phyloP scores from a whole-genome alignment of 1,140 invertebrate genomes.

The Caenorhabditis elegans region WBcel235 BX284605.5:18991001-18991500 shows the following conservation, averaged over 20 bases:
- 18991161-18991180: not conserved
- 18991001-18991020: not conserved
- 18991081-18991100: conserved; percentile 9
- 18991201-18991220: not conserved
- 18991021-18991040: not conserved
- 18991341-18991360: not conserved
- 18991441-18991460: no score
- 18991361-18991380: not conserved
- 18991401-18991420: not conserved
- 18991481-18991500: no score
- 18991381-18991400: not conserved
- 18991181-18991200: not conserved
- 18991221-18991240: not conserved
- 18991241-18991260: not conserved
- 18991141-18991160: not conserved
- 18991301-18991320: not conserved
- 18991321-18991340: not conserved
- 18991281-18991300: conserved; percentile 14
- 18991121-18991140: not conserved
- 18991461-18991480: no score
- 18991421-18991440: no score
- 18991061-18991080: not conserved
- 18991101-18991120: not conserved
- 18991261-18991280: not conserved
- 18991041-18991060: not conserved